Evolutionary conservation across 2,113 vertebrate genomes (phyloP).

Genomic region (Siniperca knerii): DNA sequence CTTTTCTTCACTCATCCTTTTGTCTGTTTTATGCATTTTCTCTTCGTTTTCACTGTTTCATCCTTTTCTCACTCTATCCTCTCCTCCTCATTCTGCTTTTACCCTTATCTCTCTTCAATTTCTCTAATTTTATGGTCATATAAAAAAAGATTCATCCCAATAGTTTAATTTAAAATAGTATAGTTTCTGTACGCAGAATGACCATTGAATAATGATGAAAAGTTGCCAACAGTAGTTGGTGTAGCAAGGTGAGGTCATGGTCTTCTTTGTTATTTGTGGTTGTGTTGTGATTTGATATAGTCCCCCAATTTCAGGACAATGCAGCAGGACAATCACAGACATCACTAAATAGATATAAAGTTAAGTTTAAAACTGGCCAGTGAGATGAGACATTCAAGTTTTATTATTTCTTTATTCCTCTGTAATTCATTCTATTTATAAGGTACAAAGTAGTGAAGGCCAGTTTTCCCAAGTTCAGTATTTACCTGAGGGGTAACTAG

Average conservation of each 20-base stretch:
- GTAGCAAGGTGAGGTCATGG: neutral
- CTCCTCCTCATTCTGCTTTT: neutral
- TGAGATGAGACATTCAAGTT: neutral
- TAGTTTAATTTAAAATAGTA: neutral
- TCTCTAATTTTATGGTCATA: neutral
- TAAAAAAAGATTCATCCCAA: no score
- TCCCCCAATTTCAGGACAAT: neutral
- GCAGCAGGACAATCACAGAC: neutral
- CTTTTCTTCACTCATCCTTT: neutral
- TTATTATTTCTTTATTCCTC: no score
- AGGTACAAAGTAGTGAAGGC: no score
- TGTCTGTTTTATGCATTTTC: neutral
- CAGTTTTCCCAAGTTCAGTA: no score
- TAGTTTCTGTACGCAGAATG: neutral
- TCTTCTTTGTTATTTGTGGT: neutral
- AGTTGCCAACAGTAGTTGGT: neutral
- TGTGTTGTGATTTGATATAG: neutral
- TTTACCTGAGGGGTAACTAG: no score
- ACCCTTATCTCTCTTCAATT: neutral
- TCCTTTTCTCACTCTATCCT: neutral
- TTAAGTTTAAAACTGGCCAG: neutral
- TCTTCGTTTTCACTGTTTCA: neutral
- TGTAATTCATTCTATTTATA: no score
- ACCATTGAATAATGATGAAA: neutral
- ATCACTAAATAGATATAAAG: neutral